phyloP scores from a whole-genome alignment of 2,888 invertebrate genomes.

The Rosalia funebris region DNA sequence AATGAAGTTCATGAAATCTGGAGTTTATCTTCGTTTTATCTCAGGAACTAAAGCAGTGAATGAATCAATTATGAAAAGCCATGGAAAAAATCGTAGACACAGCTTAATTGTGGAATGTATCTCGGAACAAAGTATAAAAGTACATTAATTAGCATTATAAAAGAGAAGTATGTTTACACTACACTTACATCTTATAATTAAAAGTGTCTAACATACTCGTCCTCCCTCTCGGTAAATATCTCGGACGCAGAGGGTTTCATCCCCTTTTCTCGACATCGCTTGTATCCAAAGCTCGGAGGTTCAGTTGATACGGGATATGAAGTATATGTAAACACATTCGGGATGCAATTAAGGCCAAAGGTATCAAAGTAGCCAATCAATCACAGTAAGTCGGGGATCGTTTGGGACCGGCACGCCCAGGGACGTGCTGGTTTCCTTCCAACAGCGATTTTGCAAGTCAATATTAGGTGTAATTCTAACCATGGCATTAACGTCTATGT shows the following conservation, averaged over 20 bases:
- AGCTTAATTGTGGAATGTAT: conserved; percentile 27
- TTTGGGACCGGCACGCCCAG: conserved; percentile 60
- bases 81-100: not conserved
- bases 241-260: conserved; percentile 16
- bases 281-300: conserved; percentile 5
- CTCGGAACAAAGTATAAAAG: conserved; percentile 31
- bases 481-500: conserved; percentile 45
- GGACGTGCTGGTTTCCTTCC: conserved; percentile 59
- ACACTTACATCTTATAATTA: conserved; percentile 58
- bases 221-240: conserved; percentile 55
- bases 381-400: conserved; percentile 62
- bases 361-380: conserved; percentile 63
- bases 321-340: conserved; percentile 63
- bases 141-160: conserved; percentile 36
- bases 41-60: conserved; percentile 7
- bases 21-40: not conserved
- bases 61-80: no score
- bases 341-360: conserved; percentile 62
- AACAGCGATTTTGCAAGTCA: conserved; percentile 63
- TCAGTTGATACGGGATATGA: conserved; percentile 53
- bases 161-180: conserved; percentile 49
- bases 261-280: conserved; percentile 22
- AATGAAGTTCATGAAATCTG: not conserved
- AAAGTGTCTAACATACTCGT: conserved; percentile 55
- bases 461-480: conserved; percentile 61